phyloP scores from a whole-genome alignment of 1,140 invertebrate species.

The Pomacea maculata region DNA sequence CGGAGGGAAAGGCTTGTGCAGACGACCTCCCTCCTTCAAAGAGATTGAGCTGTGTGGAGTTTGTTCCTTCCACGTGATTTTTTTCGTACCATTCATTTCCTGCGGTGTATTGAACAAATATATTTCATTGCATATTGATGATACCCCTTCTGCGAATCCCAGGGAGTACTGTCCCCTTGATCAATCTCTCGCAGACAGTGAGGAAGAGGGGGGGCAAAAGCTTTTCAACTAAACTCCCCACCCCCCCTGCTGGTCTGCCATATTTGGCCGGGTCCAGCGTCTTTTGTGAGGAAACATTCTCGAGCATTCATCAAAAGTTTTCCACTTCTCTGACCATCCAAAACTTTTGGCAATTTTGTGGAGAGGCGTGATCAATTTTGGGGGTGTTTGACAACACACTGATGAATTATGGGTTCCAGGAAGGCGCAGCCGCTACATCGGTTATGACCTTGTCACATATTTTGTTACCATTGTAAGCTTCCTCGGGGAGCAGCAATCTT shows the following conservation, averaged over 20 bases:
- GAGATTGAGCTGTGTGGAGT: too few relatives aligned
- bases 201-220: slow-evolving; percentile 5
- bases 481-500: too few relatives aligned
- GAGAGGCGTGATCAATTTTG: too few relatives aligned
- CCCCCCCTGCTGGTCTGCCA: background rate
- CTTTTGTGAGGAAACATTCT: slow-evolving; percentile 7
- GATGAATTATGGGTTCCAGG: too few relatives aligned
- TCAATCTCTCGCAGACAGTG: slow-evolving; percentile 11
- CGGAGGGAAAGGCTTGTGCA: too few relatives aligned
- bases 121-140: slow-evolving; percentile 24
- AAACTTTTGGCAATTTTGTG: background rate
- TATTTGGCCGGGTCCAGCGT: background rate
- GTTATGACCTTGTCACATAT: too few relatives aligned
- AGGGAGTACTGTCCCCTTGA: slow-evolving; percentile 8
- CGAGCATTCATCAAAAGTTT: background rate
- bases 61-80: too few relatives aligned
- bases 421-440: too few relatives aligned
- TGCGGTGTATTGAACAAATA: slow-evolving; percentile 9
- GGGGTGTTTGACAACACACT: too few relatives aligned
- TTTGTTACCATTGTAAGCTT: too few relatives aligned
- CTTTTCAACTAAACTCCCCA: background rate
- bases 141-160: background rate
- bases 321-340: background rate
- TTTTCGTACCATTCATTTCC: background rate
- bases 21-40: too few relatives aligned